Evolutionary conservation across 2,888 invertebrate species (phyloP).

Genomic region (Pristionchus entomophagus): DNA sequence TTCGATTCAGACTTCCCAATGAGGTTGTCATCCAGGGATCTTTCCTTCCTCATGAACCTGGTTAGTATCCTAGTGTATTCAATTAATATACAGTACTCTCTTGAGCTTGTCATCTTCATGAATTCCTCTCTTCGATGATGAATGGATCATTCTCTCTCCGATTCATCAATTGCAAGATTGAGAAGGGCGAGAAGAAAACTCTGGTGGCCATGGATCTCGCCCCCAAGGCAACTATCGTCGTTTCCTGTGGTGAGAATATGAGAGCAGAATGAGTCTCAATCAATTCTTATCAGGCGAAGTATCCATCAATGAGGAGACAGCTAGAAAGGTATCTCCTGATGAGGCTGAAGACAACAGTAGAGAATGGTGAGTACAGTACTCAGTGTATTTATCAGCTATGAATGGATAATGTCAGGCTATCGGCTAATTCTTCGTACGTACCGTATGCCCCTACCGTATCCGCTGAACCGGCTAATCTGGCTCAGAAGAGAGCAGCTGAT

Average conservation of each 20-base stretch:
- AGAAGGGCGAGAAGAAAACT: conserved; percentile 19
- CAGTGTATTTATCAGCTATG: not conserved
- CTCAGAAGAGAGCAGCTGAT: conserved; percentile 38
- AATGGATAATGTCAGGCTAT: conserved; percentile 10
- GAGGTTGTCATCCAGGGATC: conserved; percentile 17
- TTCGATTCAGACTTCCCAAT: conserved; percentile 21
- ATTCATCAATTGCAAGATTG: conserved; percentile 12
- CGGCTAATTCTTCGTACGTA: not conserved
- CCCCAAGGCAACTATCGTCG: conserved; percentile 34
- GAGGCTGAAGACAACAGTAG: conserved; percentile 22
- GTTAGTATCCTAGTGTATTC: not conserved
- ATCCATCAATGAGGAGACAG: not conserved
- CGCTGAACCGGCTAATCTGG: not conserved
- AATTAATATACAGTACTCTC: not conserved
- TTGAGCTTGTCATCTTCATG: not conserved
- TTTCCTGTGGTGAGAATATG: not conserved
- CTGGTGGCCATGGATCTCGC: conserved; percentile 22
- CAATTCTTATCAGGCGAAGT: conserved; percentile 4
- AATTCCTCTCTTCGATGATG: conserved; percentile 13
- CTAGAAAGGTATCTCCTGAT: not conserved
- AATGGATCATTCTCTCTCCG: not conserved
- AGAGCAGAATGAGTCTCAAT: too few species aligned
- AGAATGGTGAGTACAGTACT: conserved; percentile 11
- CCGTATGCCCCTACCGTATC: conserved; percentile 39
- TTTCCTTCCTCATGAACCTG: conserved; percentile 40